phyloP scores from a whole-genome alignment of 2,888 invertebrate genomes.

The Latheticus oryzae region DNA sequence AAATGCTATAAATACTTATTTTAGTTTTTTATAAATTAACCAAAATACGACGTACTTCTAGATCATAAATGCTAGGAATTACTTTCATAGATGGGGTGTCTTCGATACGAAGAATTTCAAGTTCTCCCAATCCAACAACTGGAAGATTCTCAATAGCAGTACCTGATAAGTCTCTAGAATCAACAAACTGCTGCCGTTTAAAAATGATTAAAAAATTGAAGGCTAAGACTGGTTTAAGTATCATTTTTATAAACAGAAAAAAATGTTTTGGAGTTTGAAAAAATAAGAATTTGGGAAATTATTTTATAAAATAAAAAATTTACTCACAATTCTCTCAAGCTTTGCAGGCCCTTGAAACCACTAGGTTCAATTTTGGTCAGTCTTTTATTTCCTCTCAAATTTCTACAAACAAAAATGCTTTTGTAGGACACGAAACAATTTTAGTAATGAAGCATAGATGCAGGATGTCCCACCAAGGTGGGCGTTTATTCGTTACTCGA shows the following conservation, averaged over 20 bases:
- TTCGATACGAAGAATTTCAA: conserved; percentile 79
- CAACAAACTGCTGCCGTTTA: conserved; percentile 56
- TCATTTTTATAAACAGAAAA: no score
- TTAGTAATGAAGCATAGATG: no score
- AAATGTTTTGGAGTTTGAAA: neutral
- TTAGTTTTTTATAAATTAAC: no score
- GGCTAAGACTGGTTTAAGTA: no score
- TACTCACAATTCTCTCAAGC: conserved; percentile 79
- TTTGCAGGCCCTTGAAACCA: conserved; percentile 77
- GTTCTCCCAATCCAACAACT: conserved; percentile 75
- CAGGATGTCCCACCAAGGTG: no score
- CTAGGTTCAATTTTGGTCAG: conserved; percentile 72
- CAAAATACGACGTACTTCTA: conserved; percentile 75
- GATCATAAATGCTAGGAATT: conserved; percentile 86
- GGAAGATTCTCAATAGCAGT: conserved; percentile 82
- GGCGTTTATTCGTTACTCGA: no score
- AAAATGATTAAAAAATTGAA: no score
- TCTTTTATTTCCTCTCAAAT: conserved; percentile 78
- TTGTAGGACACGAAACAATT: no score
- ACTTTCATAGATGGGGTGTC: conserved; percentile 81
- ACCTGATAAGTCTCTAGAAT: conserved; percentile 82
- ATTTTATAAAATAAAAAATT: conserved; percentile 9
- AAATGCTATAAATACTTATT: conserved; percentile 77
- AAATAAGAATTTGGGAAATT: neutral
- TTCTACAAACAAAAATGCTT: conserved; percentile 54